Evolutionary conservation across 2,113 vertebrate species (phyloP).

Genomic region (Chauna torquata): DNA sequence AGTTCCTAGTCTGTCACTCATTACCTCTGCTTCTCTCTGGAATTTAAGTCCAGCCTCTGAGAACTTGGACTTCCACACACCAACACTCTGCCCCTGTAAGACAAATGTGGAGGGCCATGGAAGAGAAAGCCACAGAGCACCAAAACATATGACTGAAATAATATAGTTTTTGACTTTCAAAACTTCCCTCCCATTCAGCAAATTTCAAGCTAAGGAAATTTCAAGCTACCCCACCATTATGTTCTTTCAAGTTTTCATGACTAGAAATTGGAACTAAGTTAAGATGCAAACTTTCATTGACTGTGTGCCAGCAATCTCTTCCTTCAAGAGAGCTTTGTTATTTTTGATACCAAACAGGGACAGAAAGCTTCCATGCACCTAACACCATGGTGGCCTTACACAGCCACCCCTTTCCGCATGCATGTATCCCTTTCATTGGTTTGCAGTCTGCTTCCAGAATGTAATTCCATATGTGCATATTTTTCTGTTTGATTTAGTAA

Average conservation of each 20-base stretch:
- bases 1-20: not conserved
- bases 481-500: not conserved
- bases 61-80: not conserved
- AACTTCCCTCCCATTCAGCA: rapidly evolving
- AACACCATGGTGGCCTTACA: not conserved
- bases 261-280: not conserved
- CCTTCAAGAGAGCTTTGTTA: not conserved
- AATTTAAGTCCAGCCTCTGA: not conserved
- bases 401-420: not conserved
- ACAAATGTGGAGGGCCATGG: not conserved
- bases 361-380: not conserved
- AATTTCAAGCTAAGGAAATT: not conserved
- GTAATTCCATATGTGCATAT: not conserved
- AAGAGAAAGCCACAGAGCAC: not conserved
- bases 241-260: not conserved
- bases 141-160: rapidly evolving
- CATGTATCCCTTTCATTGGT: not conserved
- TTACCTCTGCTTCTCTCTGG: not conserved
- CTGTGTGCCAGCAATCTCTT: not conserved
- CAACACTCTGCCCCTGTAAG: not conserved
- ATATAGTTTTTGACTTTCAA: not conserved
- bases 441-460: not conserved
- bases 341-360: not conserved
- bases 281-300: not conserved
- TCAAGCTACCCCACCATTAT: not conserved